A percentile compares a stretch with the other conserved stretches of the same genome.
Conservation (phyloP, 2,113 vertebrate genomes). For the Leptodactylus fuscus region DNA sequence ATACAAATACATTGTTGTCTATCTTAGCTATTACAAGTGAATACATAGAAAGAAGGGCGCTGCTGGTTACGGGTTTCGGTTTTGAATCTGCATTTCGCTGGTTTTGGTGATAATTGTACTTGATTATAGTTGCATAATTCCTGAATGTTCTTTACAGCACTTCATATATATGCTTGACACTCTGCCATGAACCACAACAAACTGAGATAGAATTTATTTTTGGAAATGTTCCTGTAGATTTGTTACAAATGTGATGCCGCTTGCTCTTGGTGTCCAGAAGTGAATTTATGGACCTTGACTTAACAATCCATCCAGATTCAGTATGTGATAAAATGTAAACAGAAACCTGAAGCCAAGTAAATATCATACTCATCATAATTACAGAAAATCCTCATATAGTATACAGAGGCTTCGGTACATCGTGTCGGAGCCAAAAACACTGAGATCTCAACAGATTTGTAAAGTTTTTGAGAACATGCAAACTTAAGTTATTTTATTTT, state of each 20-base stretch:
- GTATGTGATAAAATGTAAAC: neutral
- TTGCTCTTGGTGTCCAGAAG: constrained; percentile 18
- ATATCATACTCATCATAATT: neutral
- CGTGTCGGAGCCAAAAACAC: neutral
- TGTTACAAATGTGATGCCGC: neutral
- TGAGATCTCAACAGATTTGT: neutral
- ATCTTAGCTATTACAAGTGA: too few relatives aligned
- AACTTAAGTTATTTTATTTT: too few relatives aligned
- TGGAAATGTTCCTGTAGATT: neutral
- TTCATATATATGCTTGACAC: neutral
- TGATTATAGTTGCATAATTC: neutral
- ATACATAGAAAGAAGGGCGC: too few relatives aligned
- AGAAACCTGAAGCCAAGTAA: neutral
- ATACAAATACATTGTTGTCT: too few relatives aligned
- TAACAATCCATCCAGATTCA: neutral
- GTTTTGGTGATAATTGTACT: neutral
- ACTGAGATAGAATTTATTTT: neutral
- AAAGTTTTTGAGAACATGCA: neutral
- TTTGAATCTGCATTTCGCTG: neutral
- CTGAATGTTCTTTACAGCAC: neutral
- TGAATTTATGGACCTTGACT: constrained; percentile 1
- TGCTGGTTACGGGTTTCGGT: neutral
- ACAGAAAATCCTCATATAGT: neutral
- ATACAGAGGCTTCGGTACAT: neutral
- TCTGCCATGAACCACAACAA: neutral